Evolutionary conservation across 2,888 invertebrate genomes (phyloP).

Genomic region (Heliconius ismenius): DNA sequence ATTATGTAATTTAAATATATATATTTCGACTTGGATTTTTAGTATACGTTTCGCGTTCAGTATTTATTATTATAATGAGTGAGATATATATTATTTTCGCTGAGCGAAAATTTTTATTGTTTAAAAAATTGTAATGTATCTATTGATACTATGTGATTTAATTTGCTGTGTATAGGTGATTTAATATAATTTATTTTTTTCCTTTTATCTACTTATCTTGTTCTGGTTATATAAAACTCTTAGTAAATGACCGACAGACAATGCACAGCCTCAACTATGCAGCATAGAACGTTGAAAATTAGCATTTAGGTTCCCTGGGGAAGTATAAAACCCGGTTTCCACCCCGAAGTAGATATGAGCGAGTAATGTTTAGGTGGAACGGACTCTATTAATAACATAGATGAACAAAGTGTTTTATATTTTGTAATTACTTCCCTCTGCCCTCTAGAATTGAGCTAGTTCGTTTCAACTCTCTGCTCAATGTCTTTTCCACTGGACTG

Average conservation of each 20-base stretch:
- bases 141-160: constrained; percentile 74
- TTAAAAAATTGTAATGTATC: constrained; percentile 57
- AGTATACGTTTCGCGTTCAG: constrained; percentile 49
- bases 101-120: constrained; percentile 62
- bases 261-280: background rate
- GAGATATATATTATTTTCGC: constrained; percentile 64
- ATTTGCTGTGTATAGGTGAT: constrained; percentile 69
- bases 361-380: too few relatives aligned
- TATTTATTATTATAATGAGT: constrained; percentile 63
- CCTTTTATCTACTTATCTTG: background rate
- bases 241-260: background rate
- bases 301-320: background rate
- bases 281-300: background rate
- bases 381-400: too few relatives aligned
- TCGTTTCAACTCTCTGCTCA: too few relatives aligned
- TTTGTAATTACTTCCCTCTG: too few relatives aligned
- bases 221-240: background rate
- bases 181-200: constrained; percentile 12
- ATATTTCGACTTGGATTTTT: constrained; percentile 43
- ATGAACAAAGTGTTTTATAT: too few relatives aligned
- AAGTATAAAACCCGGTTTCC: too few relatives aligned
- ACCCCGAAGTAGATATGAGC: too few relatives aligned
- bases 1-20: constrained; percentile 28
- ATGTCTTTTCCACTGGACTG: too few relatives aligned
- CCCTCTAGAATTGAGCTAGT: too few relatives aligned